phyloP scores from a whole-genome alignment of 2,113 vertebrate genomes.

The Empidonax traillii region DNA sequence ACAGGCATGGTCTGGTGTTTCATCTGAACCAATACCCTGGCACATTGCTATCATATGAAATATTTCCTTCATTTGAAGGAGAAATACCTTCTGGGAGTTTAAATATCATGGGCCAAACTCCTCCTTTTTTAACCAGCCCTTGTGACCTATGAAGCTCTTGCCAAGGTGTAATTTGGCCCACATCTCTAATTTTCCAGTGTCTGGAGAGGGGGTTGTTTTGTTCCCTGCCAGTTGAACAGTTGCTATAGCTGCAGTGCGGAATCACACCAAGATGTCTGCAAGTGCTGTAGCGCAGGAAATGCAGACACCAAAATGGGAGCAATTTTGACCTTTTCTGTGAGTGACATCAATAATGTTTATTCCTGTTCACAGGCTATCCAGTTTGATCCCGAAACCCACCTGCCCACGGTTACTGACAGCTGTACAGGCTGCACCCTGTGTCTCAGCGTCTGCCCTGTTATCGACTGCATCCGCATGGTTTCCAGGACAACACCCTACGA shows the following conservation, averaged over 20 bases:
- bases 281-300: neutral
- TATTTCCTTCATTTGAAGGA: neutral
- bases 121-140: neutral
- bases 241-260: constrained; percentile 56
- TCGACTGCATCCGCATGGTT: constrained; percentile 95
- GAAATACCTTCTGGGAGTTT: neutral
- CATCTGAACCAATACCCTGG: neutral
- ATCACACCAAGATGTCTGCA: neutral
- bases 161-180: neutral
- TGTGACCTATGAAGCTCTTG: neutral
- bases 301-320: neutral
- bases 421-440: constrained; percentile 94
- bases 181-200: constrained; percentile 18
- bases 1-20: neutral
- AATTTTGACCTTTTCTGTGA: constrained; percentile 39
- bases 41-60: neutral
- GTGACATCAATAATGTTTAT: constrained; percentile 51
- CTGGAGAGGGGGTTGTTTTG: neutral
- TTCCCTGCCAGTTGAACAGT: constrained; percentile 28
- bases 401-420: constrained; percentile 84
- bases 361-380: constrained; percentile 86
- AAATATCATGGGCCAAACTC: neutral
- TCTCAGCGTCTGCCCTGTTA: constrained; percentile 91
- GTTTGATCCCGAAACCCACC: constrained; percentile 89
- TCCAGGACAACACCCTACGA: constrained; percentile 84